Base-by-base conservation (phyloP, 2,888 invertebrate genomes). In the Cephus spinipes region DNA sequence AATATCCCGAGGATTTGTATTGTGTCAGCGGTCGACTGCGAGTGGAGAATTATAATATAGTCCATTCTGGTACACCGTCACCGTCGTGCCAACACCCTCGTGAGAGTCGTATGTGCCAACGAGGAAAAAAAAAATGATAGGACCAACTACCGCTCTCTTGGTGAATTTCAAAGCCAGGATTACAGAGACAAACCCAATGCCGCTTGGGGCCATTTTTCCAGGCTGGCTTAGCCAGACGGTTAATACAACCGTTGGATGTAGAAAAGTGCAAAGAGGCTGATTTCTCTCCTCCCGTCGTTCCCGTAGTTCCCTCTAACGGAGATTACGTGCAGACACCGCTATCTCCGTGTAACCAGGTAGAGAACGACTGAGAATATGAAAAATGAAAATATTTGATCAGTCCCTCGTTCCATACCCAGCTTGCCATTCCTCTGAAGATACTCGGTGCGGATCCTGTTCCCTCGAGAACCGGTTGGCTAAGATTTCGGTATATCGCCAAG, bases 391-490 rank as follows among this genome's bases (percentile, higher is more conserved):
- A 55, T 55, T 9, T 55, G 23, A 9, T 23, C 9, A 55, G 23
- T 55, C 23, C 9, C 55, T 55, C 9, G 0, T 55, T 55, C 55
- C 23, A 23, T 55, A 55, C 23, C 23, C 55, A 15, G 15, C 9
- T 55, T 15, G 71, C 77, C 74, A 73, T 36, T 69, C 75, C 71
- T 79, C 75, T 69, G 71, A 36, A 74, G 76, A 40, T 69, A 68
- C 40, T 74, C 71, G 76, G 76, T 73, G 78, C 78, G 78, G 80
- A 69, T 81, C 77, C 73, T 76, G 74, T 68, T 76, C 77, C 81
- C 76, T 79, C 74, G 78, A 81, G 80, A 81, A 77, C 78, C 81
- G 80, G 81, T 81, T 77, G 69, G 36, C 71, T 69, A 55, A 75
- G 75, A 78, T 77, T 77, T 74, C 69, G 30, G 74, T 77, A 34